phyloP scores from a whole-genome alignment of 1,140 invertebrate genomes.

The Mycetomoellerius zeteki region DNA sequence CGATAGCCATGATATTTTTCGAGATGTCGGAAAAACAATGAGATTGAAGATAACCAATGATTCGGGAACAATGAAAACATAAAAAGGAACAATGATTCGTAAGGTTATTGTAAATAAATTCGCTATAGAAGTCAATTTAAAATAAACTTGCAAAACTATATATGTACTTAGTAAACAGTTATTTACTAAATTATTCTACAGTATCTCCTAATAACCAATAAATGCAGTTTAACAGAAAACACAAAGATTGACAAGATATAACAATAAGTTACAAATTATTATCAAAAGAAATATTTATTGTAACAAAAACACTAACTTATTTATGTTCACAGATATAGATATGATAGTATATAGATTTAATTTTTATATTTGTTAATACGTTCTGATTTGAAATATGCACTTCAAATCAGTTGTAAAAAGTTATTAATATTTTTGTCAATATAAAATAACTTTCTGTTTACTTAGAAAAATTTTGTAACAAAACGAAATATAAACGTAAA shows the following conservation, averaged over 20 bases:
- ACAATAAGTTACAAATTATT: background rate
- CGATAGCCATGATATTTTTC: conserved; percentile 20
- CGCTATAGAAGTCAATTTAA: background rate
- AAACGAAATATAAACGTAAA: background rate
- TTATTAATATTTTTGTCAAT: background rate
- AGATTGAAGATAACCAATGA: conserved; percentile 31
- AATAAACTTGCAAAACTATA: background rate
- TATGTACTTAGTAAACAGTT: background rate
- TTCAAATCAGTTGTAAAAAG: background rate
- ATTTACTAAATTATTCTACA: background rate
- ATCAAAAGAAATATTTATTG: background rate
- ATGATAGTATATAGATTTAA: too few species aligned
- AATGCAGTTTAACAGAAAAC: background rate
- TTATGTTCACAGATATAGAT: background rate
- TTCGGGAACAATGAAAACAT: background rate
- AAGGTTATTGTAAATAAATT: background rate
- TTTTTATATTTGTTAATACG: background rate
- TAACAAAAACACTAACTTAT: background rate
- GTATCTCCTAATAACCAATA: background rate
- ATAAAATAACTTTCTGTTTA: background rate
- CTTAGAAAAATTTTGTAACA: background rate
- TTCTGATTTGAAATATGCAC: background rate
- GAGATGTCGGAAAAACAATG: background rate
- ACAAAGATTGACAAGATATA: background rate
- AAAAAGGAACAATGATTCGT: background rate